Evolutionary conservation across 2,888 invertebrate species (phyloP), one percentile per base, ranked within the genome.

Genomic region (Leptinotarsa haldemani): DNA sequence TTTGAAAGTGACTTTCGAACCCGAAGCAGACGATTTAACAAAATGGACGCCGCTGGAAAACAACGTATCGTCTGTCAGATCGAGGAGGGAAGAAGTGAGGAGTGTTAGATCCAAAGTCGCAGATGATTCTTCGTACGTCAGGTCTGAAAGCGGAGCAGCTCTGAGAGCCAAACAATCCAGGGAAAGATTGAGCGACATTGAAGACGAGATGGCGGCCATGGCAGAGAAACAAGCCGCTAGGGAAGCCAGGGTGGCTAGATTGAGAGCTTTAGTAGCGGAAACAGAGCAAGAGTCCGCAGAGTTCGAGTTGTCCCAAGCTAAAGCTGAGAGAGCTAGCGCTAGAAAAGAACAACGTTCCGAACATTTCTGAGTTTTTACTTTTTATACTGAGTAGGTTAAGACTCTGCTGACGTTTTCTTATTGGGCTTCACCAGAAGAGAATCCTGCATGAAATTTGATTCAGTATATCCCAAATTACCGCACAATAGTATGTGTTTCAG

Each of bases 171-270:
- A 90, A 80, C 91, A 90, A 71, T 82, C 86, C 1, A 90, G 92
- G 77, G 93, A 93, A 13, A 90, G 94, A 65, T 88, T 94, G 20
- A 90, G 90, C 52, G 94, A 94, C 82, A 88, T 95, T 61, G 94
- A 94, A 83, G 91, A 91, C 67, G 94, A 95, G 86, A 94, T 94
- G 92, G 90, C 92, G 58, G 93, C 92, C 79, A 87, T 94, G 74
- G 91, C 89, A 20, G 93, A 94, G 82, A 90, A 92, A 82, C 91
- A 91, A 81, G 92, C 92, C 0, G 91, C 91, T 22, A 90, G 94
- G 77, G 94, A 94, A 83, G 91, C 92, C 74, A 91, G 94, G 64
- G 91, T 92, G 2, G 93, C 93, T 0, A 91, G 93, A 69, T 90
- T 94, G 47, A 90, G 92, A 70, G 92, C 93, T 1, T 85, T 94